Evolutionary conservation across 2,113 vertebrate genomes (phyloP).

Genomic region (Notarius quadriscutis): DNA sequence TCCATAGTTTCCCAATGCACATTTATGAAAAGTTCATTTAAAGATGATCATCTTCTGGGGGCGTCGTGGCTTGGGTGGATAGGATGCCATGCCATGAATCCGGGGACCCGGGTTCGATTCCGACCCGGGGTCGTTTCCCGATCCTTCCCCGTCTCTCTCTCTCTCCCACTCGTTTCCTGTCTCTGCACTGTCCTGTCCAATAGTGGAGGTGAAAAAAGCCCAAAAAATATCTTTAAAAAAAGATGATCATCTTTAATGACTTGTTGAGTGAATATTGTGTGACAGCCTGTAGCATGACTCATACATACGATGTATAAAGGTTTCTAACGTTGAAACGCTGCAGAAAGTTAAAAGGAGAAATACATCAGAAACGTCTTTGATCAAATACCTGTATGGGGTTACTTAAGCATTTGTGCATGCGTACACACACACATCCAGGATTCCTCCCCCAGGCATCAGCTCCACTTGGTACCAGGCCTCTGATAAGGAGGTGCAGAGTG

Average conservation of each 20-base stretch:
- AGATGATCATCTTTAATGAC: background rate
- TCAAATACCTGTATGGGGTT: conserved; percentile 16
- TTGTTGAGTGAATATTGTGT: background rate
- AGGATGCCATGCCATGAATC: too few species aligned
- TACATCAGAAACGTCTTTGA: conserved; percentile 7
- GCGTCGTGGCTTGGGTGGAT: too few species aligned
- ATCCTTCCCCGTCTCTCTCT: too few species aligned
- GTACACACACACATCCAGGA: background rate
- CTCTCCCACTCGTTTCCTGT: too few species aligned
- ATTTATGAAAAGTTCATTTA: background rate
- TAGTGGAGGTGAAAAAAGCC: too few species aligned
- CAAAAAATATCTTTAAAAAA: too few species aligned
- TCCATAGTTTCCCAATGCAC: background rate
- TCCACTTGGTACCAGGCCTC: conserved; percentile 69
- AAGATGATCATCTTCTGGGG: background rate
- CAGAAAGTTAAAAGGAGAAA: background rate
- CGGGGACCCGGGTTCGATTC: too few species aligned
- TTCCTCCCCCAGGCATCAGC: conserved; percentile 37
- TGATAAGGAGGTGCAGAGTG: conserved; percentile 69
- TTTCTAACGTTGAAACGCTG: background rate
- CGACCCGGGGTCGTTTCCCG: too few species aligned
- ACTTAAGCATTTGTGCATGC: conserved; percentile 17
- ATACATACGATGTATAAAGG: background rate
- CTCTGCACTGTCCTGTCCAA: too few species aligned
- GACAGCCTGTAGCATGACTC: background rate